Base-by-base conservation (phyloP, 1,140 invertebrate genomes). In the Lucilia cuprina region DNA sequence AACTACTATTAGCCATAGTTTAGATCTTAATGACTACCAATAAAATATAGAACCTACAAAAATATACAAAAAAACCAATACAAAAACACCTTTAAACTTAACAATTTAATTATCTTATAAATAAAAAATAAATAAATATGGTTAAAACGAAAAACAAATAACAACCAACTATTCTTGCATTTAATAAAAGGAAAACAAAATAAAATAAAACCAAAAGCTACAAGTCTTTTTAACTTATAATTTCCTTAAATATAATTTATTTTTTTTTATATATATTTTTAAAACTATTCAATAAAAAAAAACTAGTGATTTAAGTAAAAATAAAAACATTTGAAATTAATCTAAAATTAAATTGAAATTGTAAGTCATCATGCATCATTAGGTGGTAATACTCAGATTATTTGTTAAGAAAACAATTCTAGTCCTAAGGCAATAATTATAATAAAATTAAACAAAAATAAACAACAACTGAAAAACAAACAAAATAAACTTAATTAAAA, bases 351-450 rank as follows among this genome's bases (percentile, higher is more conserved):
- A 25, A 21, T 70, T 70, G 19, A 70, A 70, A 7, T 70, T 70
- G 19, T 25, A 70, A 70, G 60, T 70, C 60, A 70, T 60, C 50
- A 60, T 70, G 65, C 19, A 60, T 60, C 55, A 70, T 70, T 70
- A 70, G 65, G 9, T 70, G 65, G 21, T 70, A 70, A 70, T 70
- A 70, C 65, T 70, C 65, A 70, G n/a, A 70, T 70, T 70, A 70
- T 21, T 70, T 70, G 65, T 70, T 70, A 70, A 70, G 65, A 17
- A 65, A 55, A 70, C 65, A 70, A 70, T 70, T 70, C 65, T 70
- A 70, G 65, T 70, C 65, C 65, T 70, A 70, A 70, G 65, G 65
- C 65, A 70, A 70, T 70, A 70, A 70, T 70, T 21, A 19, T 70
- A 70, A 70, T 21, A 21, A 70, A 70, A 19, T 30, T n/a, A 70